These are phyloP conservation scores for Camponotus fellah DNA, from an alignment of 2,888 invertebrate genomes.

Conservation along the genomic window DNA sequence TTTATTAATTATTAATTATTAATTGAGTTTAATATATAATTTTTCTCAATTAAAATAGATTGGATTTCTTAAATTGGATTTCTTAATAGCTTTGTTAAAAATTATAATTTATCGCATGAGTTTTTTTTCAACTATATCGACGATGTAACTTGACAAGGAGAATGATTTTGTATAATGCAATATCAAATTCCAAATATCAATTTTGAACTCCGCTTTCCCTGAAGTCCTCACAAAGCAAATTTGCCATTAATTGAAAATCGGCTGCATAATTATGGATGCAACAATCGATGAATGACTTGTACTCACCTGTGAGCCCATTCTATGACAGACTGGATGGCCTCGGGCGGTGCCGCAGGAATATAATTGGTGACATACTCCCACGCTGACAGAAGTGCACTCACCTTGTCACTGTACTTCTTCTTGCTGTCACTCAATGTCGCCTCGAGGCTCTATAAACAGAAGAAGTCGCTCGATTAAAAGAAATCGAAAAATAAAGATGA, in stretches of 20 bases:
- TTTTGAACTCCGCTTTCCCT: neutral
- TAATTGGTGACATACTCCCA: constrained; percentile 86
- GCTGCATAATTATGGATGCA: constrained; percentile 21
- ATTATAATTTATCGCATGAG: neutral
- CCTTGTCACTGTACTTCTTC: constrained; percentile 86
- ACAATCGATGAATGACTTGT: constrained; percentile 54
- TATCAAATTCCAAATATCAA: neutral
- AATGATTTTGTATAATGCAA: neutral
- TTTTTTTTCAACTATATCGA: neutral
- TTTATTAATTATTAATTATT: neutral
- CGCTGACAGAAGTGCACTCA: constrained; percentile 86
- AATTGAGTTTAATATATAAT: neutral
- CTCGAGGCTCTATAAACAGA: constrained; percentile 85
- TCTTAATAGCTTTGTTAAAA: neutral
- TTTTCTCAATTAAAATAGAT: neutral
- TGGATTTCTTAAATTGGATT: neutral
- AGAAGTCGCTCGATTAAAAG: constrained; percentile 64
- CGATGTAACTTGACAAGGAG: neutral
- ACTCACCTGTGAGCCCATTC: constrained; percentile 86
- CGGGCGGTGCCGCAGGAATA: constrained; percentile 84
- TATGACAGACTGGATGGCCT: constrained; percentile 85
- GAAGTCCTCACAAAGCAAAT: constrained; percentile 11
- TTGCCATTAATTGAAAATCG: constrained; percentile 11
- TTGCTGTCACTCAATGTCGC: constrained; percentile 86
- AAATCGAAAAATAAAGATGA: constrained; percentile 14